phyloP scores from a whole-genome alignment of 2,113 vertebrate species.

The Procavia capensis region DNA sequence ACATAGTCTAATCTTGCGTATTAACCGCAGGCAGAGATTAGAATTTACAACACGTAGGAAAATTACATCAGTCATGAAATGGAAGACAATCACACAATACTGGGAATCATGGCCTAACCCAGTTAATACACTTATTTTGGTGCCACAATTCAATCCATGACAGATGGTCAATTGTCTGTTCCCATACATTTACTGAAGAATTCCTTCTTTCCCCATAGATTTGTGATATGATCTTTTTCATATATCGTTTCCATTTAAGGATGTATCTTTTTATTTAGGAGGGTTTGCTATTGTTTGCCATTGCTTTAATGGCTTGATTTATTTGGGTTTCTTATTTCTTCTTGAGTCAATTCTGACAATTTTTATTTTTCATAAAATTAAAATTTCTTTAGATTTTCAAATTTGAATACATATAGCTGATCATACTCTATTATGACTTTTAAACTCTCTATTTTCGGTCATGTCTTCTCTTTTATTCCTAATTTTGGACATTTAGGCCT shows the following conservation, averaged over 20 bases:
- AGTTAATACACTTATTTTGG: too few relatives aligned
- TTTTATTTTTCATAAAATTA: constrained; percentile 30
- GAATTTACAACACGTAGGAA: too few relatives aligned
- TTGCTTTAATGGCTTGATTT: constrained; percentile 24
- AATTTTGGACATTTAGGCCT: constrained; percentile 29
- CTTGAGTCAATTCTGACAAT: neutral
- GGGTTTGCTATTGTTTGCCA: neutral
- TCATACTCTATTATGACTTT: neutral
- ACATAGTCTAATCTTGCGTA: too few relatives aligned
- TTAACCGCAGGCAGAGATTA: too few relatives aligned
- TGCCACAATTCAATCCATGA: too few relatives aligned
- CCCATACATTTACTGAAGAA: neutral
- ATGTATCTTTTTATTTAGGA: neutral
- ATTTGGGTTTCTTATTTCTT: constrained; percentile 22
- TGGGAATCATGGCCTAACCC: too few relatives aligned
- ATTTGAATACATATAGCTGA: constrained; percentile 3
- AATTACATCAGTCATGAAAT: too few relatives aligned
- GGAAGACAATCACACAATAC: too few relatives aligned
- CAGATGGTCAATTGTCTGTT: neutral
- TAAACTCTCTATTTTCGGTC: neutral
- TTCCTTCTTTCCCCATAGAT: neutral
- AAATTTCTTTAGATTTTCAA: constrained; percentile 39
- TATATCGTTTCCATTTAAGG: neutral
- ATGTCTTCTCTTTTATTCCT: neutral
- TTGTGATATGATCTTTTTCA: neutral